A percentile compares a stretch with the other conserved stretches of the same genome.
Conservation (phyloP, 2,797 vertebrate genomes). For the Falco novaeseelandiae region DNA sequence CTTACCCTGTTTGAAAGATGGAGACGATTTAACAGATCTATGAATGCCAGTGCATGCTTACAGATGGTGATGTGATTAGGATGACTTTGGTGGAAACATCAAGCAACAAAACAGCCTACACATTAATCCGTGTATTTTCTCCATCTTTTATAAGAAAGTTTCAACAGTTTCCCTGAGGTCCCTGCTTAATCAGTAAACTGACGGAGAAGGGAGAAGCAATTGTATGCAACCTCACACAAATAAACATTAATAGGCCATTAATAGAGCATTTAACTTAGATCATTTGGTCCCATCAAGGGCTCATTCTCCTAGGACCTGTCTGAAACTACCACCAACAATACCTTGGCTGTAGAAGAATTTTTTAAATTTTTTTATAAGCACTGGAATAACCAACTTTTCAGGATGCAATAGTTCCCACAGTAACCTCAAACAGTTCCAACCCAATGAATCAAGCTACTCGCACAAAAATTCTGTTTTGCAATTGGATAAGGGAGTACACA, state of each 20-base stretch:
- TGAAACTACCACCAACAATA: not conserved
- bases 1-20: not conserved
- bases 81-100: not conserved
- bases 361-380: not conserved
- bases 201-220: not conserved
- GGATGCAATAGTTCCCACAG: not conserved
- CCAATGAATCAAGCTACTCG: not conserved
- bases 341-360: not conserved
- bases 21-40: not conserved
- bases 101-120: not conserved
- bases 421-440: not conserved
- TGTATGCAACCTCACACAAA: not conserved
- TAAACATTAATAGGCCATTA: not conserved
- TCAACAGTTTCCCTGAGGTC: not conserved
- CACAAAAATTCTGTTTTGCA: not conserved
- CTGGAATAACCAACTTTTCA: not conserved
- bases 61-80: not conserved
- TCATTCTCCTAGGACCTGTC: not conserved
- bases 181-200: not conserved
- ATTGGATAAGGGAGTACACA: not conserved
- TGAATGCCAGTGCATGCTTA: not conserved
- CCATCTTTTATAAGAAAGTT: not conserved
- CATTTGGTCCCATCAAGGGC: not conserved
- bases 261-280: not conserved
- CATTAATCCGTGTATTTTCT: not conserved